Percentiles rank a stretch among this genome's conserved stretches.
phyloP scores from a whole-genome alignment of 2,113 vertebrate genomes.

The Bambusicola thoracicus region DNA sequence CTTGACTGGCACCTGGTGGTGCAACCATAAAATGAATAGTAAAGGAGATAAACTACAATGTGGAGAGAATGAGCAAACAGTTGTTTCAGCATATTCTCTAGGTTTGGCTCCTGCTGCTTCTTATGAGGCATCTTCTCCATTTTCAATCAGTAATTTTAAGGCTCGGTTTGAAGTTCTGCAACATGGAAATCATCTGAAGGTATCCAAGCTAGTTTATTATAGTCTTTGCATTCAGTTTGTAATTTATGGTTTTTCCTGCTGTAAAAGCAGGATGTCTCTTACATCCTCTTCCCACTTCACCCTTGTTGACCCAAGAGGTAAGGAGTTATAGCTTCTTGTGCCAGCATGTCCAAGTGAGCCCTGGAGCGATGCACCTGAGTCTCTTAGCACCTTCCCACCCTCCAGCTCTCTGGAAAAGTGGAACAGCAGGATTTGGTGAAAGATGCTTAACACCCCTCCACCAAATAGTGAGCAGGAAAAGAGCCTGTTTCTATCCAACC shows the following conservation, averaged over 20 bases:
- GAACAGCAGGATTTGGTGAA: background rate
- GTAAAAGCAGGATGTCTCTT: background rate
- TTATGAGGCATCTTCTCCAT: background rate
- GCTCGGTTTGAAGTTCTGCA: background rate
- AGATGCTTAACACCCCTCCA: background rate
- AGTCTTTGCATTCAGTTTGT: background rate
- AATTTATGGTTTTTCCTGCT: background rate
- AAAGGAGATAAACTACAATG: background rate
- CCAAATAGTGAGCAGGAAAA: background rate
- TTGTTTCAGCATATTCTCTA: background rate
- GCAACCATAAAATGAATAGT: background rate
- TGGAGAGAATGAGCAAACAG: background rate
- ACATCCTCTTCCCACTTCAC: background rate
- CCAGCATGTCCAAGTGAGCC: background rate
- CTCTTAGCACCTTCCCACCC: background rate
- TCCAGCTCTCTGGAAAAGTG: background rate
- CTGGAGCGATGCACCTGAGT: constrained; percentile 14
- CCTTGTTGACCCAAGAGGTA: background rate
- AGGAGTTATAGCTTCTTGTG: background rate
- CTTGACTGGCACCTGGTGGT: background rate
- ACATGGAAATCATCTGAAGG: background rate
- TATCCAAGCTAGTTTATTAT: background rate
- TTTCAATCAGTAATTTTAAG: background rate
- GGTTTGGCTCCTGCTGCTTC: background rate
- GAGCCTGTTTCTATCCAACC: background rate